Evolutionary conservation across 1,140 invertebrate genomes (phyloP), one percentile per base, ranked within the genome.

Genomic region (Mizuhopecten yessoensis): DNA sequence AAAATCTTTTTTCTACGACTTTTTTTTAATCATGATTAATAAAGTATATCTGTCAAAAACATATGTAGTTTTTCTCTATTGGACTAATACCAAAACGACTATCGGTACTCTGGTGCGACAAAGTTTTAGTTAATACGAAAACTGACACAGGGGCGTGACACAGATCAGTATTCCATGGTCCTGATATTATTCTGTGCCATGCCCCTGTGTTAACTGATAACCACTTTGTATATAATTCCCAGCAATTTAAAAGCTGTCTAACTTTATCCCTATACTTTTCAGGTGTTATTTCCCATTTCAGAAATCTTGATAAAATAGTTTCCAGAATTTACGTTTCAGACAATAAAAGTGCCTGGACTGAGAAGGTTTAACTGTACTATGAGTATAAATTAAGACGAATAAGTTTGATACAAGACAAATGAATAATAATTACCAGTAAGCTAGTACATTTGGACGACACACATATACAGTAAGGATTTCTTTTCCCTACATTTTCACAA

Each of bases 331-430:
- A 49, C 20, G 20, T 15, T 1, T 9, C 57, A 29, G 57, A 75
- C 5, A 75, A 23, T 75, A 75, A 75, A 57, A n/a, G 29, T 29
- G n/a, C 23, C n/a, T 75, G 9, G 57, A 29, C 57, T 75, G 29
- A 75, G n/a, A n/a, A 75, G 57, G 57, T 75, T 29, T n/a, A 29
- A 75, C 57, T 75, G 57, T 75, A 75, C 57, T 75, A 75, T 75
- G 57, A 75, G 57, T 75, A 49, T 49, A 39, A 39, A 7, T 39
- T 39, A 45, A 45, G 5, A 45, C 42, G 17, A 13, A 75, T 29
- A 75, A 29, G 23, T 75, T 29, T 29, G 57, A 75, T 75, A 75
- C n/a, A 75, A 75, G 57, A 75, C 42, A 15, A 45, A 45, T 45
- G 42, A 17, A 45, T 75, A 29, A 17, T 20, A 2, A 49, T 49